A percentile compares a stretch with the other conserved stretches of the same genome.
Evolutionary conservation across 2,888 invertebrate genomes (phyloP).

Genomic region (Rugalucina vietnamica): DNA sequence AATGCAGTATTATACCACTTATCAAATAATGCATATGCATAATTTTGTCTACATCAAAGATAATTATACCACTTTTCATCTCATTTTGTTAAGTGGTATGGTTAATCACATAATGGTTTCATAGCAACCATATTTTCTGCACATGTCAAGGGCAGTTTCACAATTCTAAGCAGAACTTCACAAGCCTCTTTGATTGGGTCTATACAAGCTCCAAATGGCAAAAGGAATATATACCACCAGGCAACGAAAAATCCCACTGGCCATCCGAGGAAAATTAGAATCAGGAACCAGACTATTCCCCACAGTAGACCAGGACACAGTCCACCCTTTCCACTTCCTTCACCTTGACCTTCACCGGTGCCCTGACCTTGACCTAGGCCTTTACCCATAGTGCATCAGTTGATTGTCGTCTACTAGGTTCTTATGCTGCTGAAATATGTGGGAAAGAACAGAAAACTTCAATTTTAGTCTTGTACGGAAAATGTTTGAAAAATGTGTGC

Average conservation of each 20-base stretch:
- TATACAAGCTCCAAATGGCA: constrained; percentile 80
- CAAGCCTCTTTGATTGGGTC: constrained; percentile 77
- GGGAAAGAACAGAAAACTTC: too few species aligned
- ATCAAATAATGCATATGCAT: too few species aligned
- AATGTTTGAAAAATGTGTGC: too few species aligned
- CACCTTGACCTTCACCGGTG: constrained; percentile 62
- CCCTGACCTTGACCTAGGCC: constrained; percentile 74
- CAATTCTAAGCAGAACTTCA: constrained; percentile 79
- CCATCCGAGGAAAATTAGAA: constrained; percentile 81
- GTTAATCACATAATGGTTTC: constrained; percentile 78
- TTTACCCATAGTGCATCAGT: constrained; percentile 50
- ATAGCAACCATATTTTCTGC: constrained; percentile 81
- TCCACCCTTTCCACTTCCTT: constrained; percentile 63
- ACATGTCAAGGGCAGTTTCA: constrained; percentile 80
- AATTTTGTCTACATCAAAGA: too few species aligned
- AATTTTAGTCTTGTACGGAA: too few species aligned
- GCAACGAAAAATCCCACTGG: constrained; percentile 81
- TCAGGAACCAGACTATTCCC: constrained; percentile 81
- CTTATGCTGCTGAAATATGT: neutral
- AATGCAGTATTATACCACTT: too few species aligned
- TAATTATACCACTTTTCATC: too few species aligned
- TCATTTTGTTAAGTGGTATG: neutral
- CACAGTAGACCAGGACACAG: constrained; percentile 77
- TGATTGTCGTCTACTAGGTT: neutral
- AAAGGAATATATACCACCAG: constrained; percentile 81